Base-by-base conservation (phyloP, 2,888 invertebrate species). In the Rhagonycha fulva region DNA sequence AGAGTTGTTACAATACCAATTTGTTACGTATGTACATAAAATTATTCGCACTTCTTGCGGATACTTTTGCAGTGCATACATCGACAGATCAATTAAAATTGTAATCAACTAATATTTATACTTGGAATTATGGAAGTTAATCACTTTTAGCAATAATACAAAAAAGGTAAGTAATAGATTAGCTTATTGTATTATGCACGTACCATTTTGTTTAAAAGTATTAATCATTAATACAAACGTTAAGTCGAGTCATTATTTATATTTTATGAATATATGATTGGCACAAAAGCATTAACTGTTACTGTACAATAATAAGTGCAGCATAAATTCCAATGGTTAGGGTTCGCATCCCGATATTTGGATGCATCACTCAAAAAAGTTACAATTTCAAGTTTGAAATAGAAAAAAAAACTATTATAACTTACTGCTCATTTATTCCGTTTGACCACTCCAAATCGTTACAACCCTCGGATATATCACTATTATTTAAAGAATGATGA, bases 361-460 rank as follows among this genome's bases (percentile, higher is more conserved):
- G n/a, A n/a, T n/a, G n/a, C n/a, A n/a, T n/a, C n/a, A 61, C 5
- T 61, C 14, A 14, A 61, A 14, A 61, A 61, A 14, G 61, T 19
- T 19, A 2, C 19, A 19, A 19, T 19, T 19, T 19, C 19, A 19
- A 19, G 19, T 19, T 19, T 19, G 19, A 19, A 19, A 19, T 19
- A 19, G 61, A 61, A 61, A 61, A 63, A 2, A n/a, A 12, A 63
- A 24, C n/a, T 24, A 12, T 66, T 24, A 12, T 66, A 66, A 76
- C 76, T 76, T 68, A 76, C 76, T 76, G 71, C 26, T 76, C 72
- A 71, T 66, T 66, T 24, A 62, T 70, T 74, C 71, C 73, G 70
- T 62, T 76, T 63, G 70, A 24, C 76, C 76, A 76, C 9, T 76
- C 76, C 67, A 62, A 14, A 26, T 70, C 76, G 32, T 61, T 70